phyloP scores from a whole-genome alignment of 2,888 invertebrate species.

The Noctuana brunneofusca region DNA sequence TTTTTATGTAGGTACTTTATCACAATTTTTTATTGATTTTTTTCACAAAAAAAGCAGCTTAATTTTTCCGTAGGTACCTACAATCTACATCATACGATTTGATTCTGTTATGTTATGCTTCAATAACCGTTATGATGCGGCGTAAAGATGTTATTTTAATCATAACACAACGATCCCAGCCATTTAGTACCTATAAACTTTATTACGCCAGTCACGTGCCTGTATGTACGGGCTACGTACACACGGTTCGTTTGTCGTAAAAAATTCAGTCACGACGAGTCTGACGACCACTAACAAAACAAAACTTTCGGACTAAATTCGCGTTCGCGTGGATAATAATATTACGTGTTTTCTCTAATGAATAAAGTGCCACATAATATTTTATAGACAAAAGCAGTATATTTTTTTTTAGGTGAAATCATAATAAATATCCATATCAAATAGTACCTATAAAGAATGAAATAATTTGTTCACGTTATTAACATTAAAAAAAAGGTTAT shows the following conservation, averaged over 20 bases:
- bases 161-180: conserved; percentile 25
- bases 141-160: conserved; percentile 32
- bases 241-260: conserved; percentile 9
- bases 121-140: conserved; percentile 26
- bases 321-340: neutral
- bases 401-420: no score
- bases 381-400: no score
- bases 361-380: no score
- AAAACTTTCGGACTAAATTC: neutral
- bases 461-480: no score
- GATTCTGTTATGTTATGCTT: conserved; percentile 2
- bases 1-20: no score
- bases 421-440: no score
- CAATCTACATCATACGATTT: neutral
- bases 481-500: no score
- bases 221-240: conserved; percentile 7
- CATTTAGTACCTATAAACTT: conserved; percentile 31
- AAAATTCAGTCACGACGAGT: conserved; percentile 15
- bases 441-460: no score
- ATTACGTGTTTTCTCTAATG: no score
- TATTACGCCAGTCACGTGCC: conserved; percentile 18
- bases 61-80: no score
- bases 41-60: no score
- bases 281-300: conserved; percentile 5
- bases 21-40: no score